Evolutionary conservation across 1,140 invertebrate species (phyloP).

Genomic region (Eurosta solidaginis): DNA sequence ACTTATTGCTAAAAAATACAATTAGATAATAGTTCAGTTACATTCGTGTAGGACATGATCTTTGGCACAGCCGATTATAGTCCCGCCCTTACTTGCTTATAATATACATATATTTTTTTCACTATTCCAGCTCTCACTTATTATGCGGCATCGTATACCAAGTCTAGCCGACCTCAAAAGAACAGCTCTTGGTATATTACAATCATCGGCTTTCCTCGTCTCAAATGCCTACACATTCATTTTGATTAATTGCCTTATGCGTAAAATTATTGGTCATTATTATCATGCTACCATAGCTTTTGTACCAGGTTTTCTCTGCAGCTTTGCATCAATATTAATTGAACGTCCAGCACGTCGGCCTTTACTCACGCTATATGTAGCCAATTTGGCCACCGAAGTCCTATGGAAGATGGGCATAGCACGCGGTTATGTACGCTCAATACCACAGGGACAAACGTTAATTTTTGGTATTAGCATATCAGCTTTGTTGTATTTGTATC

Average conservation of each 20-base stretch:
- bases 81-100: not conserved
- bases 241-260: conserved; percentile 70
- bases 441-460: conserved; percentile 70
- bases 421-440: conserved; percentile 66
- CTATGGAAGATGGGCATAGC: conserved; percentile 74
- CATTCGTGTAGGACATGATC: not conserved
- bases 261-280: conserved; percentile 70
- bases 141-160: conserved; percentile 71
- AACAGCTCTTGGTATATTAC: conserved; percentile 71
- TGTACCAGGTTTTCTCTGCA: conserved; percentile 73
- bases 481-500: conserved; percentile 66
- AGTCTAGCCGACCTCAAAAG: conserved; percentile 67
- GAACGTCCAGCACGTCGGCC: conserved; percentile 74
- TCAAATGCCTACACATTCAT: conserved; percentile 76
- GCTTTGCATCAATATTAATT: conserved; percentile 73
- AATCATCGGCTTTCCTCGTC: conserved; percentile 77
- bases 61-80: not conserved
- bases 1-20: too few relatives aligned
- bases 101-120: not conserved
- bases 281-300: conserved; percentile 73
- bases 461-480: conserved; percentile 69
- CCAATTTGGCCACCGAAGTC: conserved; percentile 82
- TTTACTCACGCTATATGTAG: conserved; percentile 76
- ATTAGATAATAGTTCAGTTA: too few relatives aligned
- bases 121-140: conserved; percentile 68